phyloP scores from a whole-genome alignment of 92 coral and sea anemone genomes.

The Phenganax marumi region DNA sequence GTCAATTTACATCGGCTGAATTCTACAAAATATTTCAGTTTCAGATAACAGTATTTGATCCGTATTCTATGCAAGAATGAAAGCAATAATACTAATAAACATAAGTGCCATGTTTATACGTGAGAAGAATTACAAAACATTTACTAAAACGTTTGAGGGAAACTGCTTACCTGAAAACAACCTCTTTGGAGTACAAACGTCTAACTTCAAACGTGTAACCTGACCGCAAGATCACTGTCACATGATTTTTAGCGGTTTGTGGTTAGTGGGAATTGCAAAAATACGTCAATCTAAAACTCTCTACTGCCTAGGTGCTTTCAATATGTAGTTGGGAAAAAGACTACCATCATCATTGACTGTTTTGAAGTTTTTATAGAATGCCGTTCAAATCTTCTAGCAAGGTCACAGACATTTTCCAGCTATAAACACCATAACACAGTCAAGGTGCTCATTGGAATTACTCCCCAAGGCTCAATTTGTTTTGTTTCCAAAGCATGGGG shows the following conservation, averaged over 20 bases:
- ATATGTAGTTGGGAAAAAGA: too few relatives aligned
- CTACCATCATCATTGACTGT: too few relatives aligned
- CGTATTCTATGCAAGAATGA: background rate
- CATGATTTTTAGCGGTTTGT: background rate
- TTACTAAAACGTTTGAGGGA: background rate
- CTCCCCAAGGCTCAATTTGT: too few relatives aligned
- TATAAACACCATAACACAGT: too few relatives aligned
- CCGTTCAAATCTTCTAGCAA: too few relatives aligned
- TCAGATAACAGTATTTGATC: background rate
- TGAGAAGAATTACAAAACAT: background rate
- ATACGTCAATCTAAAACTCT: slow-evolving; percentile 12
- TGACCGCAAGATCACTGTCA: slow-evolving; percentile 1
- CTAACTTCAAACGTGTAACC: slow-evolving; percentile 7
- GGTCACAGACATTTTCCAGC: too few relatives aligned
- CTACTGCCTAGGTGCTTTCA: too few relatives aligned
- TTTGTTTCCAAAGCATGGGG: too few relatives aligned
- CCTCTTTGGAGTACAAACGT: slow-evolving; percentile 1
- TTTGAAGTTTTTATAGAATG: too few relatives aligned
- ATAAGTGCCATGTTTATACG: too few relatives aligned
- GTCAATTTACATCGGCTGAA: background rate
- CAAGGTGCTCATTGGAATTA: too few relatives aligned
- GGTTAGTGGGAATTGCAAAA: background rate
- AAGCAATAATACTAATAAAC: background rate
- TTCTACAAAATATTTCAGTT: background rate
- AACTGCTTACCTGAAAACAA: background rate